Conservation (phyloP, 2,113 vertebrate genomes). For the Taxidea taxus region DNA sequence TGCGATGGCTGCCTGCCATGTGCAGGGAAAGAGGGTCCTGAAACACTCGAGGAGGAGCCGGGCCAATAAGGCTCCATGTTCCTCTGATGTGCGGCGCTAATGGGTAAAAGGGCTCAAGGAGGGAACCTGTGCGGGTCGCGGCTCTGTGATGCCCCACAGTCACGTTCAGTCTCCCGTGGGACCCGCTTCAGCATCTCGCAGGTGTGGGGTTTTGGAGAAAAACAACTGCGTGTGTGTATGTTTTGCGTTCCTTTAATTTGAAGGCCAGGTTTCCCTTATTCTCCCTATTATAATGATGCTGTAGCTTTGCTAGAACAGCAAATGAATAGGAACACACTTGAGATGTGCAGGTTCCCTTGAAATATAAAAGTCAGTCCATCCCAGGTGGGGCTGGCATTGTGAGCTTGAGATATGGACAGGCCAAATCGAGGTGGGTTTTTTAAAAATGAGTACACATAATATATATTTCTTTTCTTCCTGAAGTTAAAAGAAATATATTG, state of each 20-base stretch:
- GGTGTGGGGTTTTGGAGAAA: neutral
- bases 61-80: rapidly evolving
- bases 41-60: neutral
- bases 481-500: neutral
- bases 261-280: neutral
- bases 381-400: too few species aligned
- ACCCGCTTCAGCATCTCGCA: neutral
- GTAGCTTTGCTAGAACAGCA: neutral
- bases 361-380: too few species aligned
- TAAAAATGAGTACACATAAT: neutral
- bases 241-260: neutral
- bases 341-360: neutral
- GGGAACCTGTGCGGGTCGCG: too few species aligned
- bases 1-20: rapidly evolving
- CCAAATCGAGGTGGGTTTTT: neutral
- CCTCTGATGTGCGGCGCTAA: rapidly evolving
- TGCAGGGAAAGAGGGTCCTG: too few species aligned
- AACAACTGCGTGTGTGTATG: neutral
- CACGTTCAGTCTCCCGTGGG: rapidly evolving
- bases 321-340: neutral
- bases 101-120: neutral
- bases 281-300: neutral
- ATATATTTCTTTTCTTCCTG: neutral
- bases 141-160: neutral
- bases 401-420: neutral